Evolutionary conservation across 2,888 invertebrate genomes (phyloP), one percentile per base, ranked within the genome.

Genomic region (Ophion slaviceki): DNA sequence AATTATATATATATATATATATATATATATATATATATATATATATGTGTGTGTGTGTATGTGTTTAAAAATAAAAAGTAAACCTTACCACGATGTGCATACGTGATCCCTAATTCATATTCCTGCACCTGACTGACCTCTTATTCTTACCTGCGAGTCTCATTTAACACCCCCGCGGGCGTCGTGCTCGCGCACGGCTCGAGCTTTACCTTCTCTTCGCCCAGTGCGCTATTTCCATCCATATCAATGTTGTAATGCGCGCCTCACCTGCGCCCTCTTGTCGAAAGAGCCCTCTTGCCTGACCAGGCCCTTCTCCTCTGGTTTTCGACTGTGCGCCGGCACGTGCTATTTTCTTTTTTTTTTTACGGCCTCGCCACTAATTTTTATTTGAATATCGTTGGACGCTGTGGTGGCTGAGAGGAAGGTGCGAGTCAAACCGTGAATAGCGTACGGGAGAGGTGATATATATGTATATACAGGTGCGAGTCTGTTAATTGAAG

Each of bases 161-260:
- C 93, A 92, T 93, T 93, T 92, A 93, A 92, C 93, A 91, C 93
- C 93, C 93, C 94, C 93, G 93, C 92, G 87, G 93, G 93, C 93
- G 89, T 82, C 80, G 24, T 85, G 80, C 82, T 81, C 86, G 82
- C 75, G 71, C 76, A 85, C 84, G n/a, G 59, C 47, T 85, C 70
- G 61, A 67, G 61, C 72, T 67, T 79, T 77, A 74, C 79, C 72
- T 53, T 53, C 74, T 62, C 71, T 74, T 70, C 80, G 71, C 78
- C 76, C 70, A 45, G 75, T 24, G 80, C 68, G 70, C 77, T 75
- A 80, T 68, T 80, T 72, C 75, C 28, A 75, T 62, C 80, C 71
- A 71, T 76, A 74, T 68, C 77, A 40, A 45, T 59, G 61, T 67
- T 64, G 47, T 47, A 72, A 72, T 74, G 45, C 66, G 36, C 70